Evolutionary conservation across 2,888 invertebrate species (phyloP), one percentile per base, ranked within the genome.

Genomic region (Fissipunctia ypsillon): DNA sequence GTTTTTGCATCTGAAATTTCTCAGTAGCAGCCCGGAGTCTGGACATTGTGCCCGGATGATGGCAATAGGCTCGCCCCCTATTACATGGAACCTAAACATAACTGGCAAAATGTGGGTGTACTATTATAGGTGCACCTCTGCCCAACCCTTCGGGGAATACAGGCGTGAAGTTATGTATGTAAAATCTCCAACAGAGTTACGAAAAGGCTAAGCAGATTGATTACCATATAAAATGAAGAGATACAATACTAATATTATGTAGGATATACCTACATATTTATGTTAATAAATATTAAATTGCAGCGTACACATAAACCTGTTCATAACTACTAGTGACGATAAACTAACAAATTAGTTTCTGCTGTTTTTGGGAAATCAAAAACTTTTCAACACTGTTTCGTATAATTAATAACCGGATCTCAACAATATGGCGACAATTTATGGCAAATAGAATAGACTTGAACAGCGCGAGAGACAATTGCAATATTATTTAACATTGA

Each of bases 331-430:
- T 19, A 60, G 3, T 41, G 25, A 25, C 19, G 19, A 7, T 28
- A 28, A 2, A 22, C 88, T 92, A 91, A 93, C 92, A 94, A 94
- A 94, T 94, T 92, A 91, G 85, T 88, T 87, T 89, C 85, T 89
- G 75, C 85, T 85, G 81, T 87, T 87, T 89, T 88, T 88, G 86
- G 84, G 87, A 91, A 89, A 88, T 89, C 87, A 85, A 88, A 87
- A 84, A 85, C 72, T 71, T 84, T 84, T 83, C 78, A 83, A 84
- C 80, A 75, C 38, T 50, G 54, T 66, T 77, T 76, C 67, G 48
- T 76, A 16, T 65, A 59, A 78, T 81, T 83, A 78, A 84, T 75
- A 74, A 68, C 59, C 54, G 22, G 43, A 50, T 61, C 35, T 65
- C 9, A 56, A 52, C 22, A 74, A 52, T n/a, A 45, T 48, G 57